Evolutionary conservation across 2,888 invertebrate species (phyloP).

Genomic region (Meteorus cinctellus): DNA sequence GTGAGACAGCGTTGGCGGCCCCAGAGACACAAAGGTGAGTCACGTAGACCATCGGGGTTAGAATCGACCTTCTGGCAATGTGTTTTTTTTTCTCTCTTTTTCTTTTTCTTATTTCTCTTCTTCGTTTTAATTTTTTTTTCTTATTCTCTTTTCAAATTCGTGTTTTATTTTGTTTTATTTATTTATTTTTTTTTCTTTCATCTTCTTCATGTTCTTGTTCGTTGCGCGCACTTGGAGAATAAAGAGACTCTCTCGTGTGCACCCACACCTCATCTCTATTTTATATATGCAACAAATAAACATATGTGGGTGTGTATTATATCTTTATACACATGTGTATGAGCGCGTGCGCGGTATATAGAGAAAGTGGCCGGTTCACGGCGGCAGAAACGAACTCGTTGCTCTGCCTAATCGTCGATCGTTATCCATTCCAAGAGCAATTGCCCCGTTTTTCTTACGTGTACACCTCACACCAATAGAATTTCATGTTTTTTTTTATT

Average conservation of each 20-base stretch:
- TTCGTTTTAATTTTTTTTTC: neutral
- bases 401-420: constrained; percentile 47
- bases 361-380: constrained; percentile 38
- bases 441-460: constrained; percentile 34
- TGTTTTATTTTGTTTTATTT: neutral
- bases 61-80: constrained; percentile 45
- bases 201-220: neutral
- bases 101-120: neutral
- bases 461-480: constrained; percentile 31
- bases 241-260: constrained; percentile 29
- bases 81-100: constrained; percentile 12
- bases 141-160: neutral
- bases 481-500: neutral
- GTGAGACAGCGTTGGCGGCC: constrained; percentile 41
- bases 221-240: constrained; percentile 1
- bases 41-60: constrained; percentile 47
- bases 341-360: constrained; percentile 22
- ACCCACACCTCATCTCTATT: constrained; percentile 32
- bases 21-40: constrained; percentile 45
- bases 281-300: constrained; percentile 26
- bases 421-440: constrained; percentile 42
- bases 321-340: neutral
- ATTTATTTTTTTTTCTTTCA: constrained; percentile 1
- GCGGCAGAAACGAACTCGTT: constrained; percentile 40
- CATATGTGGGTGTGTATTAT: constrained; percentile 28